These are phyloP conservation scores for Rhamnusium bicolor DNA, from an alignment of 2,888 invertebrate species.

Conservation along the genomic window DNA sequence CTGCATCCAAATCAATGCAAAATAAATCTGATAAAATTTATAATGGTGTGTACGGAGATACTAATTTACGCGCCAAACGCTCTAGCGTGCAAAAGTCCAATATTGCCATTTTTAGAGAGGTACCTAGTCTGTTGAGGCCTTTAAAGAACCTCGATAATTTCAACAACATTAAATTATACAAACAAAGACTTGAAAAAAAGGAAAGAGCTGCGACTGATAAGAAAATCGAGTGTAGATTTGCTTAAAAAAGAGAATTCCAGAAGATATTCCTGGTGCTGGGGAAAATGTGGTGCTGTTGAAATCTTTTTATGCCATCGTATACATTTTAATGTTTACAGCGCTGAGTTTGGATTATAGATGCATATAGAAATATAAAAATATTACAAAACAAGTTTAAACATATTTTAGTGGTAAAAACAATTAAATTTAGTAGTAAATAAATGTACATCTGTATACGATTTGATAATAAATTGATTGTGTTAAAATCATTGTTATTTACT, in stretches of 20 bases:
- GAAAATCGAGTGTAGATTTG: slow-evolving; percentile 24
- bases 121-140: slow-evolving; percentile 39
- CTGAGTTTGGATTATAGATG: slow-evolving; percentile 58
- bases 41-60: slow-evolving; percentile 25
- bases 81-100: slow-evolving; percentile 23
- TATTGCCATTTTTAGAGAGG: slow-evolving; percentile 44
- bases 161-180: slow-evolving; percentile 30
- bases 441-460: background rate
- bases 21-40: slow-evolving; percentile 3
- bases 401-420: slow-evolving; percentile 1
- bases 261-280: background rate
- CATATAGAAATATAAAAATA: slow-evolving; percentile 30
- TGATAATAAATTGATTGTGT: slow-evolving; percentile 15
- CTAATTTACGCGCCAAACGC: slow-evolving; percentile 14
- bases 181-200: slow-evolving; percentile 38
- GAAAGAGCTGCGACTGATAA: slow-evolving; percentile 37
- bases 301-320: slow-evolving; percentile 58
- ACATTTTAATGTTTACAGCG: slow-evolving; percentile 58
- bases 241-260: background rate
- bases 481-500: background rate
- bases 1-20: slow-evolving; percentile 14
- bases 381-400: background rate
- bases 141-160: slow-evolving; percentile 44
- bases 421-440: slow-evolving; percentile 11
- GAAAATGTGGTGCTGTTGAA: slow-evolving; percentile 52